Base-by-base conservation (phyloP, 53 echinoderm and acorn worm genomes). In the Pentamera pediparva region DNA sequence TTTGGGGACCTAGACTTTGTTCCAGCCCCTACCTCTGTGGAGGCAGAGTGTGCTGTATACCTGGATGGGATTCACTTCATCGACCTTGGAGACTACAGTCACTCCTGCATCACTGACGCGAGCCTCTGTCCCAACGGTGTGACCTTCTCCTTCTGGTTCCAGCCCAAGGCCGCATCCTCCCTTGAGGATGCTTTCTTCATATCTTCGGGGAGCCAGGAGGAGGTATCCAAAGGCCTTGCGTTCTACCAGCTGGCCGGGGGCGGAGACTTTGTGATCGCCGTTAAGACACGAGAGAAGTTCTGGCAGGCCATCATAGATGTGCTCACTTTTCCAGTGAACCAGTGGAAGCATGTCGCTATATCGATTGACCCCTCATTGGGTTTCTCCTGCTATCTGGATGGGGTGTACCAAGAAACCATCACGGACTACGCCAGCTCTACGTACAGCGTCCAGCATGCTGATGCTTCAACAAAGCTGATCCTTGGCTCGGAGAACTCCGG, bases 101-200 rank as follows among this genome's bases (percentile, higher is more conserved):
- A 26, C 25, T 21, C n/a, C 17, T 65, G 39, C 37, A 24, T 65
- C 25, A 65, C 65, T 22, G 65, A 65, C 19, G 65, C 65, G 6
- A 65, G 65, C 39, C 37, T 19, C 5, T 65, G 65, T 24, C 9
- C 17, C 6, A 27, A 65, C 2, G 65, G 65, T n/a, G 25, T 22
- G 5, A 37, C 65, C 27, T 65, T 65, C 25, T 37, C 65, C 2
- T 65, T 65, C 40, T 65, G 65, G 65, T 65, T 65, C 39, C 22
- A 37, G 15, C 65, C 37, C 6, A 37, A 17, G 13, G 37, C 39
- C 7, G 25, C 5, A 37, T 37, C 39, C 0, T 18, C 22, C 6
- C 39, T 4, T 5, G 21, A 33, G 3, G 8, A 40, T 39, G 40
- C 22, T 3, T 39, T 21, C 39, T 65, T 65, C 12, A 38, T 65